phyloP scores from a whole-genome alignment of 2,113 vertebrate species.

The Gnathonemus echidnorhynchus region DNA sequence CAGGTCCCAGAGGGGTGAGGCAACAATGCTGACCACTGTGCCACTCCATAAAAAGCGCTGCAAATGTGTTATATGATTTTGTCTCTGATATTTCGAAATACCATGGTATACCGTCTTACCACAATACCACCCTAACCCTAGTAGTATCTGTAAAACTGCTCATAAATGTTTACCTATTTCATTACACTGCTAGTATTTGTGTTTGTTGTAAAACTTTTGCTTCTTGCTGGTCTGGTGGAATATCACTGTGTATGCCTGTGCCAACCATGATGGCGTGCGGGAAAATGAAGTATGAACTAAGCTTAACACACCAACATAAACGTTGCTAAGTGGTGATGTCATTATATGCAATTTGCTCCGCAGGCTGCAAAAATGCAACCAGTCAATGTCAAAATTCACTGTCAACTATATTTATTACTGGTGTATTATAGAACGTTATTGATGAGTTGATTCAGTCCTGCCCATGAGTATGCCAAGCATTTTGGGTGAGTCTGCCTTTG shows the following conservation, averaged over 20 bases:
- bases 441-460: background rate
- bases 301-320: background rate
- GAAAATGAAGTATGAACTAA: background rate
- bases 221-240: background rate
- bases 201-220: background rate
- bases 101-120: background rate
- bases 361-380: background rate
- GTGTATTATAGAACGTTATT: background rate
- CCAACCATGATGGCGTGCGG: background rate
- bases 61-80: background rate
- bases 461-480: background rate
- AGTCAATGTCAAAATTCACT: background rate
- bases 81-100: background rate
- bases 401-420: background rate
- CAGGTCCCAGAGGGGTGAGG: too few species aligned
- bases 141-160: background rate
- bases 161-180: background rate
- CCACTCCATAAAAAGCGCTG: too few species aligned
- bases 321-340: background rate
- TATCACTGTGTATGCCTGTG: background rate
- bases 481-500: background rate
- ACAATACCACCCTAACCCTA: background rate
- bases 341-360: background rate
- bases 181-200: background rate
- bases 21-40: too few species aligned